Conservation (phyloP, 1,140 invertebrate species). For the Reticulitermes speratus region DNA sequence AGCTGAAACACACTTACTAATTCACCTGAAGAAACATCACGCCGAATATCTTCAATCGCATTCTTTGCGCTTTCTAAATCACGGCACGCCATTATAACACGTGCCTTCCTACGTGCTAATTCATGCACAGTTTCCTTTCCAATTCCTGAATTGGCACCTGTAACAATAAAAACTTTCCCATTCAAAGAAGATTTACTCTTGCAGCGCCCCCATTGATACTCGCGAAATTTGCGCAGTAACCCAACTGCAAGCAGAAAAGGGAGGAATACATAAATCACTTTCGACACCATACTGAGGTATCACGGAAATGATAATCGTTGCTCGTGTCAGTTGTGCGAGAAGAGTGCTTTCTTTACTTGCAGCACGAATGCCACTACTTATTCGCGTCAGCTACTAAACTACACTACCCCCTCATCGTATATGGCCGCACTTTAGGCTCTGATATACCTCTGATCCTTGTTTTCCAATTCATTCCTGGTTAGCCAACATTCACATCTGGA, state of each 20-base stretch:
- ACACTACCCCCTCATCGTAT: no score
- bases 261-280: constrained; percentile 46
- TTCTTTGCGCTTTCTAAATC: constrained; percentile 59
- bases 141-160: constrained; percentile 78
- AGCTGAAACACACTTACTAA: constrained; percentile 49
- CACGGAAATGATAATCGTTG: no score
- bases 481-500: no score
- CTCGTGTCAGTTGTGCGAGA: no score
- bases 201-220: constrained; percentile 51
- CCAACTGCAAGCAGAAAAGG: constrained; percentile 46
- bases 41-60: constrained; percentile 61
- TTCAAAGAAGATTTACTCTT: constrained; percentile 47
- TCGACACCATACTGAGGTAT: constrained; percentile 42
- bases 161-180: constrained; percentile 70
- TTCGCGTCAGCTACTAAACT: no score
- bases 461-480: no score
- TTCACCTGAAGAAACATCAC: constrained; percentile 54
- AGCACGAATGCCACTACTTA: no score
- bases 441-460: no score
- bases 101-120: constrained; percentile 62
- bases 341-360: no score
- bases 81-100: constrained; percentile 73
- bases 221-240: constrained; percentile 51
- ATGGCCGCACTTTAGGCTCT: no score
- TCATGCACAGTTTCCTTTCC: constrained; percentile 72